A percentile compares a stretch with the other conserved stretches of the same genome.
phyloP scores from a whole-genome alignment of 2,113 vertebrate species.

The Trematocara stigmaticum region DNA sequence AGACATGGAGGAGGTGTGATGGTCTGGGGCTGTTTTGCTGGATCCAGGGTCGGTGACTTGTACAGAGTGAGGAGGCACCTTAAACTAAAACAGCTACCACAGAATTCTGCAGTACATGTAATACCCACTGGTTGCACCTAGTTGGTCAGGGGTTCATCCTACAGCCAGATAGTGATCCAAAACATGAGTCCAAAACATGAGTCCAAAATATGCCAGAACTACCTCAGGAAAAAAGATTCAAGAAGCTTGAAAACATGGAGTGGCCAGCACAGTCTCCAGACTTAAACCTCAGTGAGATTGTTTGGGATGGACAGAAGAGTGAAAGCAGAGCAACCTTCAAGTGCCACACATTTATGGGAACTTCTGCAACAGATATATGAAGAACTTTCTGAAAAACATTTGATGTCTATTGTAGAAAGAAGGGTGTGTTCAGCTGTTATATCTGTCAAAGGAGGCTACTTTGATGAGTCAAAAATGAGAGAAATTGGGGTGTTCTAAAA shows the following conservation, averaged over 20 bases:
- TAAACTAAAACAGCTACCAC: background rate
- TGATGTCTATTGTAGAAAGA: background rate
- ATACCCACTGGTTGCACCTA: background rate
- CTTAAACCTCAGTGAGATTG: background rate
- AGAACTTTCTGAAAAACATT: background rate
- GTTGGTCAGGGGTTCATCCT: background rate
- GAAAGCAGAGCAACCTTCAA: background rate
- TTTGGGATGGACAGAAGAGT: background rate
- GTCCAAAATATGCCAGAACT: background rate
- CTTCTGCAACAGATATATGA: background rate
- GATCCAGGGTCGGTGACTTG: background rate
- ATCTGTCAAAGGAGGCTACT: background rate
- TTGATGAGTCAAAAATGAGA: background rate
- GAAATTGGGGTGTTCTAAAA: background rate
- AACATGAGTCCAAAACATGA: background rate
- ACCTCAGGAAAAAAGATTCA: background rate
- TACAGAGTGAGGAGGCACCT: background rate
- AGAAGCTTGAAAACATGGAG: background rate
- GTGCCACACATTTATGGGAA: background rate
- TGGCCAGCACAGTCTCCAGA: background rate
- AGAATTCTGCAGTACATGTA: background rate
- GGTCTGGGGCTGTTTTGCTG: background rate
- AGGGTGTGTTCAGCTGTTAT: background rate
- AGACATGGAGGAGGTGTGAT: background rate
- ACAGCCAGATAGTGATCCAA: background rate